Percentiles rank a stretch among this genome's conserved stretches.
Evolutionary conservation across 2,113 vertebrate genomes (phyloP).

Genomic region (Elgaria multicarinata): DNA sequence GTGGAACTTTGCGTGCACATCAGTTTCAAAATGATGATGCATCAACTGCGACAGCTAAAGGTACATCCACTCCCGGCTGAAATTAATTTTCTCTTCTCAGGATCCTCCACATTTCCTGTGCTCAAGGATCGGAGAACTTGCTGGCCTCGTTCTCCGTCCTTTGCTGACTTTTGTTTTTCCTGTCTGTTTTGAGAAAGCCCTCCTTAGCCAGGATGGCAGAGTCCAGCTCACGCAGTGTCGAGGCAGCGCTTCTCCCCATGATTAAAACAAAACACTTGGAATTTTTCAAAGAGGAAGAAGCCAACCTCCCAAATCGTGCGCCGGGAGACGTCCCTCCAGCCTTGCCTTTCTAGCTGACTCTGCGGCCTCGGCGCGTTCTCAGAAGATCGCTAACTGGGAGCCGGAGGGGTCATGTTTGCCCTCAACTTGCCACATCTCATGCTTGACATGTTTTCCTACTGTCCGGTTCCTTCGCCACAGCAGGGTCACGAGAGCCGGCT

Average conservation of each 20-base stretch:
- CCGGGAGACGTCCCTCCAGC: conserved; percentile 56
- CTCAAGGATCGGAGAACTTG: conserved; percentile 47
- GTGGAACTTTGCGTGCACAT: conserved; percentile 36
- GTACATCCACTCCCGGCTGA: conserved; percentile 60
- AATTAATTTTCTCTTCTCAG: conserved; percentile 70
- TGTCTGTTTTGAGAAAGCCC: conserved; percentile 78
- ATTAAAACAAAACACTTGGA: conserved; percentile 84
- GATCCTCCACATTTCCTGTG: conserved; percentile 67
- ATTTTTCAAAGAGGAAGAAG: conserved; percentile 61
- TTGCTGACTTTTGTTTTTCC: conserved; percentile 82
- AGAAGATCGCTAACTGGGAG: conserved; percentile 71
- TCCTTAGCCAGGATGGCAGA: conserved; percentile 67
- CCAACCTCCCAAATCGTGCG: conserved; percentile 66
- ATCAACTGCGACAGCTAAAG: conserved; percentile 47
- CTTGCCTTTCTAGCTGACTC: conserved; percentile 67
- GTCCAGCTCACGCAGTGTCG: conserved; percentile 61
- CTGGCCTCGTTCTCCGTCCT: conserved; percentile 52
- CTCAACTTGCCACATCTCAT: conserved; percentile 72
- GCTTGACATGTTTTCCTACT: conserved; percentile 75
- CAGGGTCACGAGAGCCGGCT: conserved; percentile 63
- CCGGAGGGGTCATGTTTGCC: conserved; percentile 66
- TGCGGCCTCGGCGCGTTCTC: conserved; percentile 66
- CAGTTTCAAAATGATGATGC: conserved; percentile 37
- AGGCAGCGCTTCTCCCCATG: conserved; percentile 79
- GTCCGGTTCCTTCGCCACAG: conserved; percentile 64